phyloP scores from a whole-genome alignment of 2,888 invertebrate species.

The Sinopyrophorus schimmeli region DNA sequence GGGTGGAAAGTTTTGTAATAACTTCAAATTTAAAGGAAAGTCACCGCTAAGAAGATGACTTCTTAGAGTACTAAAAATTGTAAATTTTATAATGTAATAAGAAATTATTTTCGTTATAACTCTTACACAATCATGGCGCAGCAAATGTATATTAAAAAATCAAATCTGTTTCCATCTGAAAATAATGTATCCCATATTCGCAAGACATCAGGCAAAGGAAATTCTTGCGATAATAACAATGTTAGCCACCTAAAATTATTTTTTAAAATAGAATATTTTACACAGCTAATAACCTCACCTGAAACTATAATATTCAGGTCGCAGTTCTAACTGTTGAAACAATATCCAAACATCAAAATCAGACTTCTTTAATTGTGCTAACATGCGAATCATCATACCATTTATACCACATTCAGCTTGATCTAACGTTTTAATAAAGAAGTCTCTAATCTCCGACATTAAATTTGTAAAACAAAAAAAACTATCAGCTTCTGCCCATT shows the following conservation, averaged over 20 bases:
- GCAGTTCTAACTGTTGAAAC: conserved; percentile 80
- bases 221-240: conserved; percentile 93
- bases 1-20: conserved; percentile 90
- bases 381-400: conserved; percentile 83
- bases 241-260: conserved; percentile 84
- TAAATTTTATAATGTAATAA: conserved; percentile 1
- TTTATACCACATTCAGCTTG: conserved; percentile 91
- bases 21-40: conserved; percentile 91
- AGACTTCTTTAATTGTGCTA: conserved; percentile 72
- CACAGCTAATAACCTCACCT: too few species aligned
- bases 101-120: conserved; percentile 2
- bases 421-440: conserved; percentile 94
- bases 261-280: too few species aligned
- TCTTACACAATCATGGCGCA: conserved; percentile 98
- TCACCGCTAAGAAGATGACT: conserved; percentile 84
- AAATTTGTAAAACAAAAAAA: conserved; percentile 98
- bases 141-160: conserved; percentile 89
- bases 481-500: conserved; percentile 93
- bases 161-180: conserved; percentile 86
- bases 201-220: conserved; percentile 94
- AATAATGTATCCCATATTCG: conserved; percentile 97
- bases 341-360: conserved; percentile 78
- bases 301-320: conserved; percentile 96
- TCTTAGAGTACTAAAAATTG: conserved; percentile 70
- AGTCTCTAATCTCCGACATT: conserved; percentile 97